These are phyloP conservation scores for Colinus virginianus DNA, from an alignment of 2,113 vertebrate species.

Conservation along the genomic window DNA sequence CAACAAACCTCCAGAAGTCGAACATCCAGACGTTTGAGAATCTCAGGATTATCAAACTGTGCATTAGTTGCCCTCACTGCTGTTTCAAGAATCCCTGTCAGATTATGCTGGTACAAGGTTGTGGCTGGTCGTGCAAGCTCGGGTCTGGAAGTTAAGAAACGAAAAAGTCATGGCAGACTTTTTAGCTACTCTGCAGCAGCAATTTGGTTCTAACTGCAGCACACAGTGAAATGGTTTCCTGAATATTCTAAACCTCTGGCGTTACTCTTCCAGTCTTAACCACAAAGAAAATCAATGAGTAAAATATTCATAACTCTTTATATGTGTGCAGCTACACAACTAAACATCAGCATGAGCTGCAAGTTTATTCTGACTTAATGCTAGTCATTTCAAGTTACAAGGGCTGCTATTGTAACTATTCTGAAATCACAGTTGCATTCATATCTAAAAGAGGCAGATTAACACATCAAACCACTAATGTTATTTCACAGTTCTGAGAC, in stretches of 20 bases:
- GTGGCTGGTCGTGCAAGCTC: conserved; percentile 94
- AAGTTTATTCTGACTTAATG: background rate
- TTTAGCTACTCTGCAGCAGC: background rate
- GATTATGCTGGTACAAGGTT: conserved; percentile 96
- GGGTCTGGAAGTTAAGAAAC: conserved; percentile 79
- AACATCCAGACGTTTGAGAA: conserved; percentile 93
- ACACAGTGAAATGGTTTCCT: background rate
- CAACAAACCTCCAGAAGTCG: conserved; percentile 91
- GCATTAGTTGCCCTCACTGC: conserved; percentile 96
- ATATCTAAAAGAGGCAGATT: background rate
- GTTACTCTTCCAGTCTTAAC: background rate
- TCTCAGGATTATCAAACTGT: conserved; percentile 96
- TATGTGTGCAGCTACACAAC: background rate
- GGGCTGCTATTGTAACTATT: background rate
- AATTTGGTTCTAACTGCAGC: background rate
- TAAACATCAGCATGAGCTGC: background rate
- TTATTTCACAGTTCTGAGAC: background rate
- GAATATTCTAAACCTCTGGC: background rate
- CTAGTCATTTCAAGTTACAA: background rate
- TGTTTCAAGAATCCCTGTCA: conserved; percentile 96
- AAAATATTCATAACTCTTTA: conserved; percentile 1
- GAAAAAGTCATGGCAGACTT: background rate
- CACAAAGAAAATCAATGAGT: background rate
- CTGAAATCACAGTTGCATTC: background rate
- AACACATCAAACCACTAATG: background rate